phyloP scores from a whole-genome alignment of 92 coral and sea anemone genomes.

The Actinernus sp. region DNA sequence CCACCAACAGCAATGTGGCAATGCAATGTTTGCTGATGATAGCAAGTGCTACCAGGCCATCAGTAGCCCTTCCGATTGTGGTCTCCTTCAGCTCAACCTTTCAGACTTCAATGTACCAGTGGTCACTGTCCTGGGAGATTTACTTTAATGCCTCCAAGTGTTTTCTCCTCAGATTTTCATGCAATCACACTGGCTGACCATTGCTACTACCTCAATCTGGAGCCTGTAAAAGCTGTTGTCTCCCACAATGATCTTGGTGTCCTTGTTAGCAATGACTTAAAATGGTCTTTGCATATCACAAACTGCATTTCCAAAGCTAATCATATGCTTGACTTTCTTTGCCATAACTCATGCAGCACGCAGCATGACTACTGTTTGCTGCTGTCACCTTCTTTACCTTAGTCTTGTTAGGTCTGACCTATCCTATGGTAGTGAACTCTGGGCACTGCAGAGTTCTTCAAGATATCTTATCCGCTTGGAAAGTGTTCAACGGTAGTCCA shows the following conservation, averaged over 20 bases:
- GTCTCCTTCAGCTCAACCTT: slow-evolving; percentile 26
- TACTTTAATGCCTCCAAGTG: background rate
- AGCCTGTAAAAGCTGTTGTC: background rate
- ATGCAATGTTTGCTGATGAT: slow-evolving; percentile 1
- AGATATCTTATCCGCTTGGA: no score
- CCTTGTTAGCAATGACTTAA: slow-evolving; percentile 1
- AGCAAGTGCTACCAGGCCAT: slow-evolving; percentile 14
- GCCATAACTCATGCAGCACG: slow-evolving; percentile 1
- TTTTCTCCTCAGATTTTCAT: slow-evolving; percentile 4
- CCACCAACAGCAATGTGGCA: no score
- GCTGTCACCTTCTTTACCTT: slow-evolving; percentile 12
- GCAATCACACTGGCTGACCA: background rate
- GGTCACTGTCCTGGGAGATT: slow-evolving; percentile 1
- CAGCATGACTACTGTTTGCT: slow-evolving; percentile 4
- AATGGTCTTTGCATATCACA: slow-evolving; percentile 5
- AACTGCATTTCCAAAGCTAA: slow-evolving; percentile 5
- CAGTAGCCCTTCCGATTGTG: background rate
- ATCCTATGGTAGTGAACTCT: slow-evolving; percentile 6
- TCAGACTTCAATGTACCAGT: background rate
- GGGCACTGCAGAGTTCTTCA: no score
- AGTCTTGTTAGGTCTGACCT: no score
- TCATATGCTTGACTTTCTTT: slow-evolving; percentile 13
- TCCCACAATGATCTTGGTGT: slow-evolving; percentile 8
- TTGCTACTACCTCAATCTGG: background rate
- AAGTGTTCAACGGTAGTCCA: no score